Evolutionary conservation across 1,140 invertebrate genomes (phyloP).

Genomic region (Trachymyrmex cornetzi): DNA sequence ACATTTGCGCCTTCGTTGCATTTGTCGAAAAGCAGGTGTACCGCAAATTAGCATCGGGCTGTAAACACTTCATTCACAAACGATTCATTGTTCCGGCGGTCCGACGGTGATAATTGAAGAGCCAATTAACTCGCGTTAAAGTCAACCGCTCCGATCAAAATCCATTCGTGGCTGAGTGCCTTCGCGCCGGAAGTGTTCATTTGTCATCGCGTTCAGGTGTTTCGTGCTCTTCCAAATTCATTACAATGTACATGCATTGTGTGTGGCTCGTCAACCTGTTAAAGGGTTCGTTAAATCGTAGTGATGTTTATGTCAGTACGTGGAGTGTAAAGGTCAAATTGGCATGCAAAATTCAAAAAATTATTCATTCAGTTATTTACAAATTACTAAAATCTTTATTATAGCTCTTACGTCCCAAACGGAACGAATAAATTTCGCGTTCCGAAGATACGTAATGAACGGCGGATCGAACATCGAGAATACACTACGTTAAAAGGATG

Average conservation of each 20-base stretch:
- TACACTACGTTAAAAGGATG: neutral
- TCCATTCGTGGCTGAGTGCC: neutral
- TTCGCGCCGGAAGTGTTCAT: slow-evolving; percentile 37
- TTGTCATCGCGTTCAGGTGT: slow-evolving; percentile 55
- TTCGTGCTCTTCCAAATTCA: slow-evolving; percentile 21
- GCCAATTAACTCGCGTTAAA: slow-evolving; percentile 62
- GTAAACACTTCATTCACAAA: slow-evolving; percentile 64
- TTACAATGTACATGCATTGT: neutral
- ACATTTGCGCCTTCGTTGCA: slow-evolving; percentile 30
- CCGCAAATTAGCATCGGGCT: slow-evolving; percentile 65
- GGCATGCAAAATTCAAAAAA: neutral
- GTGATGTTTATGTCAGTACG: neutral
- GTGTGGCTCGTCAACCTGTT: slow-evolving; percentile 9
- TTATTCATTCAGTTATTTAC: slow-evolving; percentile 24
- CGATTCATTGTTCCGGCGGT: slow-evolving; percentile 48
- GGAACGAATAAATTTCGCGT: slow-evolving; percentile 24
- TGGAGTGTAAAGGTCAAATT: neutral
- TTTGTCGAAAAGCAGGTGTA: slow-evolving; percentile 68
- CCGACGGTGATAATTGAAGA: slow-evolving; percentile 59
- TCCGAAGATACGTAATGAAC: slow-evolving; percentile 27
- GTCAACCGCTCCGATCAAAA: slow-evolving; percentile 36
- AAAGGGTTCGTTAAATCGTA: slow-evolving; percentile 28
- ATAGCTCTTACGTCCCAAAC: neutral
- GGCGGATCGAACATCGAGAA: neutral
- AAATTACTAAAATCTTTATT: slow-evolving; percentile 4